Conservation (phyloP, 2,888 invertebrate species). For the Pycnomerus fuliginosus region DNA sequence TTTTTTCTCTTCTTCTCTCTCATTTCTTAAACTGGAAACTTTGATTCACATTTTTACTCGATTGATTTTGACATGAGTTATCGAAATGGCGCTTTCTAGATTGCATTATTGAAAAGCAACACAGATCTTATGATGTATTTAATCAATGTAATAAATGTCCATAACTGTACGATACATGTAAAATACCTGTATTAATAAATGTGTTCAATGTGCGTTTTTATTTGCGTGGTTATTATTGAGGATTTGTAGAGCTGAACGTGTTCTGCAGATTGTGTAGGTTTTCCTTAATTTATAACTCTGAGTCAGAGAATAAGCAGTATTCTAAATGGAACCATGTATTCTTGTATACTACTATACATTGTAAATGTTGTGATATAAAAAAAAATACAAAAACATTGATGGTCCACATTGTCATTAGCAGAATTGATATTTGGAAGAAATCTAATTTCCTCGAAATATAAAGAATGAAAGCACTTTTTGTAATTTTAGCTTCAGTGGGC, state of each 20-base stretch:
- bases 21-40: too few relatives aligned
- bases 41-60: too few relatives aligned
- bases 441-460: not conserved
- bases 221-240: conserved; percentile 25
- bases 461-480: not conserved
- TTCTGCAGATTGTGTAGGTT: not conserved
- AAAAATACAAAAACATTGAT: conserved; percentile 28
- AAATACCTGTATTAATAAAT: conserved; percentile 20
- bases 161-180: conserved; percentile 21
- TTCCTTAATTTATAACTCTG: conserved; percentile 26
- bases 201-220: conserved; percentile 40
- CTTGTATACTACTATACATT: conserved; percentile 32
- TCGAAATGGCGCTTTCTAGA: too few relatives aligned
- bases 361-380: conserved; percentile 41
- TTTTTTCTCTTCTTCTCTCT: too few relatives aligned
- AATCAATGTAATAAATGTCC: conserved; percentile 31
- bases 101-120: conserved; percentile 17
- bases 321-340: conserved; percentile 45
- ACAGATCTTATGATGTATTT: conserved; percentile 28
- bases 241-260: conserved; percentile 15
- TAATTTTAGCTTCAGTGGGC: conserved; percentile 23
- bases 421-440: not conserved
- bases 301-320: conserved; percentile 42
- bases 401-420: conserved; percentile 15
- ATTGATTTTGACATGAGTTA: too few relatives aligned